Conservation (phyloP, 2,888 invertebrate species). For the Plagodis pulveraria region DNA sequence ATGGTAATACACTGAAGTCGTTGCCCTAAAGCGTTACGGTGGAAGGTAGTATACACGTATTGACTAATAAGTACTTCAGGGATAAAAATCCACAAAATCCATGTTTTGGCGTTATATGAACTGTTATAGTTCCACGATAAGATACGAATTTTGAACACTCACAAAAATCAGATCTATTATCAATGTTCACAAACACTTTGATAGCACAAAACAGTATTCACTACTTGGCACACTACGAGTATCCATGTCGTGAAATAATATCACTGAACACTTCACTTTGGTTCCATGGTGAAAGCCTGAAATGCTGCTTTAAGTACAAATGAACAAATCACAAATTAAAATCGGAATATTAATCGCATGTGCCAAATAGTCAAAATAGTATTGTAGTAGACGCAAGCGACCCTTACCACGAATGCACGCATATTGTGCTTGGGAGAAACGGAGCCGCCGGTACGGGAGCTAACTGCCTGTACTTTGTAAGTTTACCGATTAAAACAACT, state of each 20-base stretch:
- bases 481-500: constrained; percentile 56
- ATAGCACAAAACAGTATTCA: constrained; percentile 44
- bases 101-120: constrained; percentile 17
- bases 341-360: constrained; percentile 55
- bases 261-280: constrained; percentile 69
- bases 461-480: constrained; percentile 48
- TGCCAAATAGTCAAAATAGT: constrained; percentile 59
- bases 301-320: constrained; percentile 41
- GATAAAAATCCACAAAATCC: constrained; percentile 18
- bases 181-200: constrained; percentile 31
- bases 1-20: constrained; percentile 12
- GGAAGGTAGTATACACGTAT: constrained; percentile 13
- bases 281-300: constrained; percentile 45
- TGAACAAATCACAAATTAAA: constrained; percentile 39
- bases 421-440: constrained; percentile 68
- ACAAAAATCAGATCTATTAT: constrained; percentile 2
- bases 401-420: constrained; percentile 82
- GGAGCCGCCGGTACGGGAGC: constrained; percentile 50
- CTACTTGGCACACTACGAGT: constrained; percentile 58
- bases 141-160: constrained; percentile 18
- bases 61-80: constrained; percentile 9
- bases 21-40: constrained; percentile 5
- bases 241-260: constrained; percentile 35
- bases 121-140: constrained; percentile 15
- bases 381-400: constrained; percentile 50